Evolutionary conservation across 2,888 invertebrate genomes (phyloP).

Genomic region (Dryococelus australis): DNA sequence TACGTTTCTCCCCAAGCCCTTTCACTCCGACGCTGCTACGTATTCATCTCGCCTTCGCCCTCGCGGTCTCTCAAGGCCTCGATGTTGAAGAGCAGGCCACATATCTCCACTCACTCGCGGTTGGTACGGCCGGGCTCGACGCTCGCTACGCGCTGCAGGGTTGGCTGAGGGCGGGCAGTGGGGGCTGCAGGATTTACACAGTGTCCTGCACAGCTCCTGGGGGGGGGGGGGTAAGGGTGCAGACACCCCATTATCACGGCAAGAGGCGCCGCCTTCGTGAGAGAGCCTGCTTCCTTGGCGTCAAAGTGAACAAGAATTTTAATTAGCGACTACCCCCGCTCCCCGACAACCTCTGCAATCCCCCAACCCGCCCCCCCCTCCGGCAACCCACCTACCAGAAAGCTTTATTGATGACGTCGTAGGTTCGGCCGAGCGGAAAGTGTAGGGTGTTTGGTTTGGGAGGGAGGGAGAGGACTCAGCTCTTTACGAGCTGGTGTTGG

Average conservation of each 20-base stretch:
- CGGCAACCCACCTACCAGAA: background rate
- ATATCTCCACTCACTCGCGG: too few relatives aligned
- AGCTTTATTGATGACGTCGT: background rate
- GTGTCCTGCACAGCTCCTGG: background rate
- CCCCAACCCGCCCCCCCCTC: too few relatives aligned
- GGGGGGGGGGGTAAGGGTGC: background rate
- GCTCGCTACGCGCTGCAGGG: too few relatives aligned
- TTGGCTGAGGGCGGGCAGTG: background rate
- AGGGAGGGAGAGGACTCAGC: background rate
- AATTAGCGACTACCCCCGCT: background rate
- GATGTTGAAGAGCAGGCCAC: too few relatives aligned
- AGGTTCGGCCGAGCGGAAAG: too few relatives aligned
- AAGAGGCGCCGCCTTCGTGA: background rate
- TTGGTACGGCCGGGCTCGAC: too few relatives aligned
- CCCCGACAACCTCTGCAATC: background rate
- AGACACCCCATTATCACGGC: slow-evolving; percentile 16
- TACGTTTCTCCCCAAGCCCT: too few relatives aligned
- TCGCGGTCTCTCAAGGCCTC: too few relatives aligned
- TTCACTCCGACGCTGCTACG: too few relatives aligned
- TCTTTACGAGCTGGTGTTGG: background rate
- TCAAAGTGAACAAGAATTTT: slow-evolving; percentile 7
- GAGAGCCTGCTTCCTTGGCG: background rate
- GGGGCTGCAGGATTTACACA: background rate
- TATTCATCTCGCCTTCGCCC: too few relatives aligned
- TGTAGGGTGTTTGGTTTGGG: too few relatives aligned